phyloP scores from a whole-genome alignment of 1,140 invertebrate genomes.

The Ceratitis capitata region DNA sequence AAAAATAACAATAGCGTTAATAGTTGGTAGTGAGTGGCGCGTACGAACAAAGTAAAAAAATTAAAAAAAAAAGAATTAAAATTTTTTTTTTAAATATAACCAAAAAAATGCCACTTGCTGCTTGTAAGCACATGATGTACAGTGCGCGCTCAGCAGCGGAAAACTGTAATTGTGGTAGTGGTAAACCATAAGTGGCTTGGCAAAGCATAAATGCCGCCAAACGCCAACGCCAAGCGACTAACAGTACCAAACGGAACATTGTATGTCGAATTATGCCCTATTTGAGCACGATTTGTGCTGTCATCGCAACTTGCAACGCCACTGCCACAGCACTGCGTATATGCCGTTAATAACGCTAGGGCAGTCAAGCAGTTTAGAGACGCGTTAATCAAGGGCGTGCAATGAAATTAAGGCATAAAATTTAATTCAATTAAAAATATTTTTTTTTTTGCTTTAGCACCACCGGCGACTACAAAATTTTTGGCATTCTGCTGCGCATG shows the following conservation, averaged over 20 bases:
- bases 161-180: conserved; percentile 23
- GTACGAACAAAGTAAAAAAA: background rate
- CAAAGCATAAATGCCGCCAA: conserved; percentile 26
- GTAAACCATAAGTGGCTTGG: background rate
- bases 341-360: background rate
- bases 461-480: background rate
- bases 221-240: background rate
- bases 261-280: background rate
- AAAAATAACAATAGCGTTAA: background rate
- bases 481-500: background rate
- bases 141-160: background rate
- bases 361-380: background rate
- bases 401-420: background rate
- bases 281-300: background rate
- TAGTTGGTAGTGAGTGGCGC: background rate
- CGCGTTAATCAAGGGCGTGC: background rate
- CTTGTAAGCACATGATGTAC: background rate
- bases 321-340: background rate
- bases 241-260: background rate
- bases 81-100: no score
- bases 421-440: no score
- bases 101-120: background rate
- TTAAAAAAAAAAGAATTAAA: background rate
- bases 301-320: background rate
- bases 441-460: background rate